phyloP scores from a whole-genome alignment of 2,797 vertebrate species.

The Leuciscus waleckii region DNA sequence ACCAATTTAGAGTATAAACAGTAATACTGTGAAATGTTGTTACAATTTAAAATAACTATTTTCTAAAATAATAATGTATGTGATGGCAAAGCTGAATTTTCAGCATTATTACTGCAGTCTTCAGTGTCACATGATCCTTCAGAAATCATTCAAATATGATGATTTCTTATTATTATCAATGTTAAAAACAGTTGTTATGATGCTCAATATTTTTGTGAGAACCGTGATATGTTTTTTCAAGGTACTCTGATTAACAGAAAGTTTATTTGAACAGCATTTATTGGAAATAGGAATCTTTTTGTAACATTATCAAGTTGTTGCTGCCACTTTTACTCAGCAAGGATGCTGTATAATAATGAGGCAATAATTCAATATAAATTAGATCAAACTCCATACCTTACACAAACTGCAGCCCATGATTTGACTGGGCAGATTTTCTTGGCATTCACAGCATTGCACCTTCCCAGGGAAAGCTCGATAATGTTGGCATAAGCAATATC shows the following conservation, averaged over 20 bases:
- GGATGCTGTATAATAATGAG: neutral
- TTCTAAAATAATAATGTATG: neutral
- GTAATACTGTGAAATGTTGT: neutral
- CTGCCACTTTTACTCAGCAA: neutral
- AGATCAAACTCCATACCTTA: neutral
- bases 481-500: conserved; percentile 44
- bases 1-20: neutral
- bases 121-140: neutral
- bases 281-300: neutral
- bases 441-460: neutral
- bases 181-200: neutral
- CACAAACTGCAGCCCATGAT: neutral
- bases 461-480: conserved; percentile 26
- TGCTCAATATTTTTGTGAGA: neutral
- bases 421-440: neutral
- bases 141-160: neutral
- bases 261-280: neutral
- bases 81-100: neutral
- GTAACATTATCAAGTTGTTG: neutral
- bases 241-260: neutral
- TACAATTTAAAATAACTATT: neutral
- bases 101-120: neutral
- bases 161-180: neutral
- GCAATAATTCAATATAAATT: neutral
- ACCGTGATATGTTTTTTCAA: neutral